Evolutionary conservation across 2,797 vertebrate species (phyloP), one percentile per base, ranked within the genome.

Genomic region (Protosalanx chinensis): DNA sequence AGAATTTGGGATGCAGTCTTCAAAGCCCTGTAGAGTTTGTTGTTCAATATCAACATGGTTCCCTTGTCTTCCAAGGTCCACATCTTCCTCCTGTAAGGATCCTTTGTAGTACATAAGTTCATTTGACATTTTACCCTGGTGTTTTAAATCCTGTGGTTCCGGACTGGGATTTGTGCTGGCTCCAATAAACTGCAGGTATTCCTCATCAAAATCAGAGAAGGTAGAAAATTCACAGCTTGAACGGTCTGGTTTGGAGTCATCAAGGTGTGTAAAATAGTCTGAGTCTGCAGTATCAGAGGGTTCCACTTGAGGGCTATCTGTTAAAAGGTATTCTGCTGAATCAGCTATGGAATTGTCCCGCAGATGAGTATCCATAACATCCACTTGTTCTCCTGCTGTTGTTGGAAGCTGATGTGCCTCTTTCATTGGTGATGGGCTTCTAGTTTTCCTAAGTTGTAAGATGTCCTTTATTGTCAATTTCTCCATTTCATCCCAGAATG

Each of bases 401-500:
- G 82, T 79, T 18, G 79, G 76, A 16, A 65, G 10, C 72, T n/a
- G 13, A 0, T 62, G 20, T 41, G 30, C 72, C 37, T 73, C 76
- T 10, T 23, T 71, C 12, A 63, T 5, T 15, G 37, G 62, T 70
- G 84, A 74, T 0, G 41, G 68, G 63, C 73, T 77, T 72, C 72
- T 67, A 1, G 68, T 49, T 79, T 73, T 73, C 79, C 84, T 87
- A 2, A 94, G 85, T 70, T 91, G 89, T 70, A 94, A 85, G 75
- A 94, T 92, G 68, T 93, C 91, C 68, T 91, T 92, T 72, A 94
- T 93, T 0, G 93, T 94, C 64, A 93, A 61, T 79, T 92, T 94
- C 84, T 94, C 93, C 91, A 94, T 93, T 81, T 93, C 90, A 37
- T 94, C 85, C 93, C 93, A 94, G 74, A 93, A 94, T 15, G 88